Evolutionary conservation across 2,888 invertebrate genomes (phyloP).

Genomic region (Eupithecia subfuscata): DNA sequence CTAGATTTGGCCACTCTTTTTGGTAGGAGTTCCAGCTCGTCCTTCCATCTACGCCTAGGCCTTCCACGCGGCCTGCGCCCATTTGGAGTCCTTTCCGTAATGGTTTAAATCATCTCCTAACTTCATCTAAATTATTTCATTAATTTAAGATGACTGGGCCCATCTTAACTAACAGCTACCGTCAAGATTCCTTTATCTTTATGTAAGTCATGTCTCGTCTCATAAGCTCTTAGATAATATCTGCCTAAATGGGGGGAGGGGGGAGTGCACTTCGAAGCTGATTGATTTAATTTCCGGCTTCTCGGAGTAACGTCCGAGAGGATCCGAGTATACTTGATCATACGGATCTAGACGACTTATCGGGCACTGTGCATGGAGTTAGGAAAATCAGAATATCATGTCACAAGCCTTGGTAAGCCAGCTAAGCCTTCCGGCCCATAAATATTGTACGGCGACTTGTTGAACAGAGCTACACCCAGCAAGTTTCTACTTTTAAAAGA

Average conservation of each 20-base stretch:
- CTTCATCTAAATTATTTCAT: background rate
- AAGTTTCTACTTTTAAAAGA: background rate
- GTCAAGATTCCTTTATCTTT: background rate
- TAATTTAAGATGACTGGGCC: background rate
- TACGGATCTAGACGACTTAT: background rate
- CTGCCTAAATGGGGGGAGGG: background rate
- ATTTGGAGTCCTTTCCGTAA: no score
- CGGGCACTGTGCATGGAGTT: background rate
- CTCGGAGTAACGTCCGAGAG: constrained; percentile 12
- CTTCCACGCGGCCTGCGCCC: no score
- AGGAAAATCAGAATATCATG: background rate
- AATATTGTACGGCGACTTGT: background rate
- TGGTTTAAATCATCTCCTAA: no score
- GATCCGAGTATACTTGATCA: background rate
- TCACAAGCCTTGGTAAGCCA: background rate
- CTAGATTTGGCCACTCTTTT: no score
- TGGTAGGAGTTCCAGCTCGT: no score
- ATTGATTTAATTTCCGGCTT: constrained; percentile 57
- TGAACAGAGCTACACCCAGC: background rate
- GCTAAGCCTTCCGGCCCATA: background rate
- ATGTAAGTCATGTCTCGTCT: background rate
- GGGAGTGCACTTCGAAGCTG: constrained; percentile 35
- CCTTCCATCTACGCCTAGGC: no score
- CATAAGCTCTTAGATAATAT: constrained; percentile 5
- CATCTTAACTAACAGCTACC: background rate